A percentile compares a stretch with the other conserved stretches of the same genome.
phyloP scores from a whole-genome alignment of 2,888 invertebrate genomes.

The Oxytorus armatus region DNA sequence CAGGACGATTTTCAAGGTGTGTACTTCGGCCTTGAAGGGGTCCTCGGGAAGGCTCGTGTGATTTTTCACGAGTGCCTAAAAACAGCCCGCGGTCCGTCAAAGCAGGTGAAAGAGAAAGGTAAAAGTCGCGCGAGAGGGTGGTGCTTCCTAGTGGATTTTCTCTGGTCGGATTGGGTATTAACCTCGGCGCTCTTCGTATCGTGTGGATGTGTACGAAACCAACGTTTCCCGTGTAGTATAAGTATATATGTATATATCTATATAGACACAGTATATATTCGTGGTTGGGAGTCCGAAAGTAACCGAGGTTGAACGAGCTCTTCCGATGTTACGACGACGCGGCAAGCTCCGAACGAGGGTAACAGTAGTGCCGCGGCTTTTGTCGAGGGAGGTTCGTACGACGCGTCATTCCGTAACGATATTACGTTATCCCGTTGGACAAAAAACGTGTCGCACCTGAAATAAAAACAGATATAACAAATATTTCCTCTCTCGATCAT shows the following conservation, averaged over 20 bases:
- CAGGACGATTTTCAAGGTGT: background rate
- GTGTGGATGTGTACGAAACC: constrained; percentile 41
- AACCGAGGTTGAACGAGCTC: constrained; percentile 72
- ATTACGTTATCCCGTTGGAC: constrained; percentile 43
- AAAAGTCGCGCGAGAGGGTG: constrained; percentile 54
- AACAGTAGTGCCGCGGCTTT: constrained; percentile 83
- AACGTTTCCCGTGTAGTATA: constrained; percentile 20
- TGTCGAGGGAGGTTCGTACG: constrained; percentile 75
- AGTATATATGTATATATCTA: background rate
- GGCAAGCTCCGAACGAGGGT: constrained; percentile 78
- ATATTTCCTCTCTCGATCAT: background rate
- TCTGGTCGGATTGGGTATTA: constrained; percentile 50
- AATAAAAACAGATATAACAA: background rate
- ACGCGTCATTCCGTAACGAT: constrained; percentile 32
- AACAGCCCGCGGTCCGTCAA: background rate
- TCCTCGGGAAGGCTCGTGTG: constrained; percentile 19
- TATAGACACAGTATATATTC: constrained; percentile 4
- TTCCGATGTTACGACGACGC: constrained; percentile 73
- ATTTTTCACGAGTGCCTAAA: constrained; percentile 29
- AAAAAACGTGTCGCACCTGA: constrained; percentile 37
- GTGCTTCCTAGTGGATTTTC: constrained; percentile 46
- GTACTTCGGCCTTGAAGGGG: background rate
- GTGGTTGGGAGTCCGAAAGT: constrained; percentile 66
- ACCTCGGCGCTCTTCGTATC: background rate
- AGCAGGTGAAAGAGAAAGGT: constrained; percentile 56